phyloP scores from a whole-genome alignment of 2,113 vertebrate genomes.

The Gallinago media region DNA sequence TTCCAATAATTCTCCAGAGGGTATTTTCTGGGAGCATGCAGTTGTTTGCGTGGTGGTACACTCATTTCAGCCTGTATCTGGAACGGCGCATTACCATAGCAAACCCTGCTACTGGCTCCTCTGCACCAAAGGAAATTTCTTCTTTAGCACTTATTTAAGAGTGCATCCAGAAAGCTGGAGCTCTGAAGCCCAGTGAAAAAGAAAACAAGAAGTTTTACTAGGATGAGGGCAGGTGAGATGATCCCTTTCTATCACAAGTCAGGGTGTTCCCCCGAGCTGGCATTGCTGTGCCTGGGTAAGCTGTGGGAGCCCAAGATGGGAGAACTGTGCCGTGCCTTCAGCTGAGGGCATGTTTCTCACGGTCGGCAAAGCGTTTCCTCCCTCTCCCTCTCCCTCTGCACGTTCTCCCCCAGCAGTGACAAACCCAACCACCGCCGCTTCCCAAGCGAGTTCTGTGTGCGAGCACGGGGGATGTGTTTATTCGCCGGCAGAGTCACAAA shows the following conservation, averaged over 20 bases:
- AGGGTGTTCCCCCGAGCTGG: background rate
- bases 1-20: constrained; percentile 18
- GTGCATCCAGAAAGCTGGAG: background rate
- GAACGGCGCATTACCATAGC: background rate
- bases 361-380: background rate
- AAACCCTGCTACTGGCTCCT: background rate
- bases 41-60: background rate
- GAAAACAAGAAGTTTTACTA: background rate
- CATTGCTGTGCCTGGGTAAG: background rate
- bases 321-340: background rate
- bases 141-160: background rate
- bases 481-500: constrained; percentile 7
- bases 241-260: background rate
- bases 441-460: background rate
- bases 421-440: background rate
- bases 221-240: background rate
- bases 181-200: background rate
- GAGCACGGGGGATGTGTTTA: background rate
- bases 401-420: background rate
- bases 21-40: background rate
- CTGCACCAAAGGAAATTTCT: background rate
- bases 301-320: background rate
- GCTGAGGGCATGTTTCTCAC: background rate
- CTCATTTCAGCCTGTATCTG: background rate
- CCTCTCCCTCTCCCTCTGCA: background rate